Conservation (phyloP, 1,140 invertebrate species). For the Antheraea pernyi region DNA sequence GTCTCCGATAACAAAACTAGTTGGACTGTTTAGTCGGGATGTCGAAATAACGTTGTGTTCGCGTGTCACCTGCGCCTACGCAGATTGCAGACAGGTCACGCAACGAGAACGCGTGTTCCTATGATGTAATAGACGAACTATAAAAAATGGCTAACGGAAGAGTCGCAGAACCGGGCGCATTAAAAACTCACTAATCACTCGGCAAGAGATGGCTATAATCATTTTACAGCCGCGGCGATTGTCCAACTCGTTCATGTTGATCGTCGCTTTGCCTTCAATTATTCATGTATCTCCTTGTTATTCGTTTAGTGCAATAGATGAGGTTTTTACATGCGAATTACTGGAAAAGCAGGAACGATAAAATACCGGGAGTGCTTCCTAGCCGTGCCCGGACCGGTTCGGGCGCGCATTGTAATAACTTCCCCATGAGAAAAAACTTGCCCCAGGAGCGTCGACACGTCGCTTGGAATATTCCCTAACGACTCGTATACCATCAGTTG, state of each 20-base stretch:
- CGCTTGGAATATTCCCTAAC: constrained; percentile 33
- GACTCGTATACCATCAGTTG: constrained; percentile 13
- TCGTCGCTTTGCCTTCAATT: constrained; percentile 31
- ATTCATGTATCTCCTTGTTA: constrained; percentile 36
- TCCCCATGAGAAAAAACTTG: constrained; percentile 48
- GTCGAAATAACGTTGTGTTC: constrained; percentile 55
- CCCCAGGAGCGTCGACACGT: constrained; percentile 22
- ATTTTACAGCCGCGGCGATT: constrained; percentile 26
- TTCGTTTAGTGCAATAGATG: constrained; percentile 29
- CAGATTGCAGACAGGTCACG: constrained; percentile 53
- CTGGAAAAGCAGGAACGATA: constrained; percentile 38
- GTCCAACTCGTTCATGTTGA: constrained; percentile 13
- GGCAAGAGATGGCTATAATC: constrained; percentile 24
- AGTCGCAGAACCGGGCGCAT: constrained; percentile 50
- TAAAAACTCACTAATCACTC: constrained; percentile 42
- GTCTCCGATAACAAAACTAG: constrained; percentile 69
- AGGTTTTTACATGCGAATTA: constrained; percentile 42
- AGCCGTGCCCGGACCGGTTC: constrained; percentile 46
- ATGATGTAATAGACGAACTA: constrained; percentile 63
- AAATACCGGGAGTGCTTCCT: constrained; percentile 49
- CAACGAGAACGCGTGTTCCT: constrained; percentile 41
- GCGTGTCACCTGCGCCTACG: constrained; percentile 72
- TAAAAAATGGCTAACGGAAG: constrained; percentile 63
- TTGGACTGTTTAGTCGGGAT: constrained; percentile 38
- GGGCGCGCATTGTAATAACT: constrained; percentile 44